These are phyloP conservation scores for Lampris megalopsis DNA, from an alignment of 2,113 vertebrate species.

Conservation along the genomic window DNA sequence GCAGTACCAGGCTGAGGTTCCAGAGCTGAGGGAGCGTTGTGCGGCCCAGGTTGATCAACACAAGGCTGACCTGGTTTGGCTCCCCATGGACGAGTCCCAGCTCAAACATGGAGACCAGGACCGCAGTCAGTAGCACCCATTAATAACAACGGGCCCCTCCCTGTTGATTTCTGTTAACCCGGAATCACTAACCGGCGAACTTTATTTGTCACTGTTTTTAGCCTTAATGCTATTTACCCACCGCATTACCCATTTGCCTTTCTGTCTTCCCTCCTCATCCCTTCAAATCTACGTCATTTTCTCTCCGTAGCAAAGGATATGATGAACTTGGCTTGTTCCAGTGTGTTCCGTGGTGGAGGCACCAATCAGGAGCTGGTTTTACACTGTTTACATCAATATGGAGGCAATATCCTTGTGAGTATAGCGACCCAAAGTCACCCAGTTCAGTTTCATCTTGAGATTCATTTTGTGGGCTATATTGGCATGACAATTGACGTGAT, in stretches of 20 bases:
- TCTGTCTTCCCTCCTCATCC: neutral
- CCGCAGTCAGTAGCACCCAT: slow-evolving; percentile 77
- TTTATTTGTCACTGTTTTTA: neutral
- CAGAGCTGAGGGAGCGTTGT: slow-evolving; percentile 81
- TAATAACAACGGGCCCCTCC: neutral
- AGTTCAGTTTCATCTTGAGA: no score
- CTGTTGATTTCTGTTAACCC: neutral
- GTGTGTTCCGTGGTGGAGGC: slow-evolving; percentile 92
- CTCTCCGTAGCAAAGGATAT: slow-evolving; percentile 87
- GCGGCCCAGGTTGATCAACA: slow-evolving; percentile 85
- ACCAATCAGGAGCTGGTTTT: slow-evolving; percentile 96
- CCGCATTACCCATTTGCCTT: neutral
- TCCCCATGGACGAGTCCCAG: slow-evolving; percentile 80
- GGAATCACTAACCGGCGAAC: neutral
- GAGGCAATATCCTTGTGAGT: slow-evolving; percentile 92
- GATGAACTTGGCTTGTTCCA: slow-evolving; percentile 92
- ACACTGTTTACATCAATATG: slow-evolving; percentile 92
- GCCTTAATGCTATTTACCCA: neutral
- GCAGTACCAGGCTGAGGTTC: slow-evolving; percentile 95
- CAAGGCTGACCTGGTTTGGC: slow-evolving; percentile 93
- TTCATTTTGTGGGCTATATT: neutral
- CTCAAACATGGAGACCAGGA: slow-evolving; percentile 79
- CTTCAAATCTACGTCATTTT: slow-evolving; percentile 14
- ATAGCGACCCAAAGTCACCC: neutral
- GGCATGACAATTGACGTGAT: neutral